phyloP scores from a whole-genome alignment of 2,113 vertebrate species.

The Oryzias melastigma region DNA sequence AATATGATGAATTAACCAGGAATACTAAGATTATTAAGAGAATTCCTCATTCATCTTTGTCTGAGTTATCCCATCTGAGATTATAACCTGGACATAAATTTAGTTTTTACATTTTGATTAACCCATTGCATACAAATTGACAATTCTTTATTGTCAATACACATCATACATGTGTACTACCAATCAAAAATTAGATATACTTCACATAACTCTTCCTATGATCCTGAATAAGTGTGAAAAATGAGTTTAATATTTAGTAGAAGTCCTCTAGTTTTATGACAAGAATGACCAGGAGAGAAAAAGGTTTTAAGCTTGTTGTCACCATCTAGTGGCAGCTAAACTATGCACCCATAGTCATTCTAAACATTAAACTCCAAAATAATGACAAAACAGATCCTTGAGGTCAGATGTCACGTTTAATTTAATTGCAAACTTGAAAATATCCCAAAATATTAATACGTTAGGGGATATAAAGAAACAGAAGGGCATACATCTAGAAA shows the following conservation, averaged over 20 bases:
- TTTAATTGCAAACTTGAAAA: slow-evolving; percentile 93
- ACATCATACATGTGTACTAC: too few species aligned
- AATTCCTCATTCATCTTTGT: too few species aligned
- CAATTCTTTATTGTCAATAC: too few species aligned
- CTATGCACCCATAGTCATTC: neutral
- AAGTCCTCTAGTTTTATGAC: neutral
- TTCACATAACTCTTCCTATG: too few species aligned
- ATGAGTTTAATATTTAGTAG: neutral
- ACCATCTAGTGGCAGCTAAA: slow-evolving; percentile 60
- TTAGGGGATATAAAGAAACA: slow-evolving; percentile 64
- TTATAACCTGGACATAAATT: too few species aligned
- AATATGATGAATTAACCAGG: slow-evolving; percentile 7
- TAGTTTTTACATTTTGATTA: too few species aligned
- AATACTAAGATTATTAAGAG: neutral
- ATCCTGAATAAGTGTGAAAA: too few species aligned
- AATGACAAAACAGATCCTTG: slow-evolving; percentile 39
- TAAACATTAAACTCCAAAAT: neutral
- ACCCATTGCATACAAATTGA: too few species aligned
- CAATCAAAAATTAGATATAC: too few species aligned
- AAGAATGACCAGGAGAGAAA: neutral
- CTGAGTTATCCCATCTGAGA: too few species aligned
- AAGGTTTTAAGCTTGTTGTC: slow-evolving; percentile 11
- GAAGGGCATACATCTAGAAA: slow-evolving; percentile 81
- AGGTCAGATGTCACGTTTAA: slow-evolving; percentile 73
- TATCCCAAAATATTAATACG: slow-evolving; percentile 88